Evolutionary conservation across 2,113 vertebrate genomes (phyloP).

Genomic region (Cheirogaleus medius): DNA sequence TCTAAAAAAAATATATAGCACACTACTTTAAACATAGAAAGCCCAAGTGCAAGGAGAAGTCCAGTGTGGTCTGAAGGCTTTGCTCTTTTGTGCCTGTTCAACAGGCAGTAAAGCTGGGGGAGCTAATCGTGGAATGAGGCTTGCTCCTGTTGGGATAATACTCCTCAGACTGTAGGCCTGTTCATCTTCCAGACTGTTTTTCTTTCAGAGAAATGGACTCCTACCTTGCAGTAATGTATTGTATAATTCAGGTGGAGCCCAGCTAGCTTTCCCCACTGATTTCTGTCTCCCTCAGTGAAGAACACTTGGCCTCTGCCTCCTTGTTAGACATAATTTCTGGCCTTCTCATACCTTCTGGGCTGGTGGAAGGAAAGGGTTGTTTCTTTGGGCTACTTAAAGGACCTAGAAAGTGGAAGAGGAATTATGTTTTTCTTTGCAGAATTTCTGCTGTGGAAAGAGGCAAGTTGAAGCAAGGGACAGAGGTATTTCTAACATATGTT

Average conservation of each 20-base stretch:
- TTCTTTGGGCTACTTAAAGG: neutral
- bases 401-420: neutral
- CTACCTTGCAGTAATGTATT: neutral
- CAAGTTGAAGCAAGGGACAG: neutral
- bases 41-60: neutral
- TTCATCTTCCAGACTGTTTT: constrained; percentile 1
- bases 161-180: neutral
- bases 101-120: neutral
- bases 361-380: neutral
- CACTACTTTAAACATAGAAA: neutral
- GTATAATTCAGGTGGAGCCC: neutral
- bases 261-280: neutral
- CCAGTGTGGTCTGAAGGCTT: neutral
- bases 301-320: neutral
- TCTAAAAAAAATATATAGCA: neutral
- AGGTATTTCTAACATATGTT: neutral
- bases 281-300: neutral
- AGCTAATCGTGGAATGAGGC: neutral
- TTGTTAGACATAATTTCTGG: neutral
- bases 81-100: constrained; percentile 6
- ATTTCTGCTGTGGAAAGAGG: neutral
- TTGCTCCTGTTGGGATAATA: neutral
- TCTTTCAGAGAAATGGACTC: neutral
- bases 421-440: neutral
- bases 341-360: neutral